Percentiles rank a stretch among this genome's conserved stretches.
Evolutionary conservation across 2,113 vertebrate species (phyloP).

Genomic region (Corythornis cristatus): DNA sequence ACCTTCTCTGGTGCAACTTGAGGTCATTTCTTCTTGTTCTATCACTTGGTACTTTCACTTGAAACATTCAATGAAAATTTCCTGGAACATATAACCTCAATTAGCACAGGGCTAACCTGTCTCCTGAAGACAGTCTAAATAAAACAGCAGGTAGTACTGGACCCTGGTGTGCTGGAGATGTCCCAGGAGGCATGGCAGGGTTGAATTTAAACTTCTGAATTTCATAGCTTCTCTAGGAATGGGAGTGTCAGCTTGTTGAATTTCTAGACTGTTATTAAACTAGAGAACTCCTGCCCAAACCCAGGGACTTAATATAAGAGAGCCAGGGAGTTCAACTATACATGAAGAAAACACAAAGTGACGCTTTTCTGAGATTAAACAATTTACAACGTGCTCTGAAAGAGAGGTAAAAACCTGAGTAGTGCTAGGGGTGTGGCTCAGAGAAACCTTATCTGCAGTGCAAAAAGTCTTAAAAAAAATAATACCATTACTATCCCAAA

Average conservation of each 20-base stretch:
- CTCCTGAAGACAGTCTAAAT: background rate
- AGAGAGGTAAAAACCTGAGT: background rate
- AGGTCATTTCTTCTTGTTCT: too few relatives aligned
- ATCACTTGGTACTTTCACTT: background rate
- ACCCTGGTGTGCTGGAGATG: background rate
- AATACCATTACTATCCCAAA: background rate
- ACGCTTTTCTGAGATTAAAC: rapidly evolving
- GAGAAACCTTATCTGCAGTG: background rate
- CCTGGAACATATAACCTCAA: background rate
- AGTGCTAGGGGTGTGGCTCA: background rate
- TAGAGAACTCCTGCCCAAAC: background rate
- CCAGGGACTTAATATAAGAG: background rate
- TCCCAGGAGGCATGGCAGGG: background rate
- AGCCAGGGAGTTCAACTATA: background rate
- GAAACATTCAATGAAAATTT: background rate
- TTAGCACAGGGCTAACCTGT: background rate
- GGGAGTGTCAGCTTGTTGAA: background rate
- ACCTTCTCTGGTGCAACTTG: background rate
- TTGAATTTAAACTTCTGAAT: background rate
- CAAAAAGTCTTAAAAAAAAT: background rate
- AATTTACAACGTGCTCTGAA: background rate
- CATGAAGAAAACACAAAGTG: background rate
- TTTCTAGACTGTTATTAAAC: background rate
- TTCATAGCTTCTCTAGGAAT: background rate
- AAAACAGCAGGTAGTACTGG: background rate